Conservation (phyloP, 1,140 invertebrate genomes). For the Bombus superbus region DNA sequence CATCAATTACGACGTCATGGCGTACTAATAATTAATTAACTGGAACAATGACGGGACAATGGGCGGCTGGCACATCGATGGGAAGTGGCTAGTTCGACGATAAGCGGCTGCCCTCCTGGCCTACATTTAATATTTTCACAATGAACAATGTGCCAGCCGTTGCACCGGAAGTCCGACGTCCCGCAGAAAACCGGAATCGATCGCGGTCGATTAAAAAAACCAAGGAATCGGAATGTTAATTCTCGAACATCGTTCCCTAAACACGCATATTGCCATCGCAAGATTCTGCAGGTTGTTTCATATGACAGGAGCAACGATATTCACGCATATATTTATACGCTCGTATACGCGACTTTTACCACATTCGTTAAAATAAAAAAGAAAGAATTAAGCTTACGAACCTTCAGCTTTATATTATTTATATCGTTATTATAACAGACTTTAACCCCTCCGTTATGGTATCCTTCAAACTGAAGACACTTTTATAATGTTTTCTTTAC, state of each 20-base stretch:
- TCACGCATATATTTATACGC: conserved; percentile 16
- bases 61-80: conserved; percentile 70
- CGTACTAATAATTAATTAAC: conserved; percentile 81
- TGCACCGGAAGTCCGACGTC: conserved; percentile 9
- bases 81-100: conserved; percentile 77
- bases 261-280: neutral
- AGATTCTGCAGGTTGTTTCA: neutral
- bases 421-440: neutral
- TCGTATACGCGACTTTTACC: neutral
- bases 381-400: neutral
- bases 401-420: neutral
- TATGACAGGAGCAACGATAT: neutral
- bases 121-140: conserved; percentile 76
- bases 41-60: conserved; percentile 80
- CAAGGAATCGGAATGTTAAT: neutral
- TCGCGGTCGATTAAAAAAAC: neutral
- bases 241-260: neutral
- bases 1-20: conserved; percentile 78
- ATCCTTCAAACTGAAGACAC: neutral
- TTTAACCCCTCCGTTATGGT: neutral
- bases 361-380: conserved; percentile 34
- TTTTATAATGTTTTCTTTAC: neutral
- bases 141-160: conserved; percentile 38
- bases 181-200: conserved; percentile 4
- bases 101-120: conserved; percentile 76